These are phyloP conservation scores for Bradypodion pumilum DNA, from an alignment of 2,797 vertebrate genomes.

Conservation along the genomic window DNA sequence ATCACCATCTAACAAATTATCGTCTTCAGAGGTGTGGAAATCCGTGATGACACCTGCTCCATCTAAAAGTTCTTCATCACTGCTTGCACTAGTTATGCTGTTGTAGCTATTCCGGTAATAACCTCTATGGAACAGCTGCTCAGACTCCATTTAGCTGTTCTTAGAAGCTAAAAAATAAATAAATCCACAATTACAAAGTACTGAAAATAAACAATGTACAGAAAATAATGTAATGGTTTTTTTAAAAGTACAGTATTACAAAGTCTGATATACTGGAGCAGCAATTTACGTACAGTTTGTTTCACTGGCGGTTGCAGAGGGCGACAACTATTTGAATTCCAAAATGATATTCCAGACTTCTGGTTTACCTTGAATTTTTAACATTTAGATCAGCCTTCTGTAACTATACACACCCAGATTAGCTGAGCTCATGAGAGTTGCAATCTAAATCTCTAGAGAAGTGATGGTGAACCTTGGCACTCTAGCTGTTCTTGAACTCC, in stretches of 20 bases:
- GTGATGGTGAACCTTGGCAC: no score
- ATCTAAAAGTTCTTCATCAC: slow-evolving; percentile 98
- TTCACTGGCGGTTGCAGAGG: background rate
- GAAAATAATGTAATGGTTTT: background rate
- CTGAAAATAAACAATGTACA: slow-evolving; percentile 40
- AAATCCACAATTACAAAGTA: slow-evolving; percentile 25
- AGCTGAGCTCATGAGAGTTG: no score
- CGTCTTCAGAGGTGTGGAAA: slow-evolving; percentile 97
- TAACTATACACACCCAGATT: no score
- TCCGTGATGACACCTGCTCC: slow-evolving; percentile 96
- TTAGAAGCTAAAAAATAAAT: slow-evolving; percentile 74
- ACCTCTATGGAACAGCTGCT: slow-evolving; percentile 97
- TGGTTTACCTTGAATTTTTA: background rate
- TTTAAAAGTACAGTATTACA: background rate
- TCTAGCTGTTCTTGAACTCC: no score
- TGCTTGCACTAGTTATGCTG: slow-evolving; percentile 98
- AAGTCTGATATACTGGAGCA: background rate
- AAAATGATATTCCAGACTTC: background rate
- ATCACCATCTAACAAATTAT: slow-evolving; percentile 96
- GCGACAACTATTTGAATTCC: background rate
- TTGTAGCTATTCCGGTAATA: slow-evolving; percentile 98
- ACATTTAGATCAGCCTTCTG: background rate
- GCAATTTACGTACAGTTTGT: background rate
- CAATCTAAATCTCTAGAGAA: no score
- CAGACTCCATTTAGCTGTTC: slow-evolving; percentile 98